phyloP scores from a whole-genome alignment of 1,140 invertebrate species.

The Octopus bimaculoides region DNA sequence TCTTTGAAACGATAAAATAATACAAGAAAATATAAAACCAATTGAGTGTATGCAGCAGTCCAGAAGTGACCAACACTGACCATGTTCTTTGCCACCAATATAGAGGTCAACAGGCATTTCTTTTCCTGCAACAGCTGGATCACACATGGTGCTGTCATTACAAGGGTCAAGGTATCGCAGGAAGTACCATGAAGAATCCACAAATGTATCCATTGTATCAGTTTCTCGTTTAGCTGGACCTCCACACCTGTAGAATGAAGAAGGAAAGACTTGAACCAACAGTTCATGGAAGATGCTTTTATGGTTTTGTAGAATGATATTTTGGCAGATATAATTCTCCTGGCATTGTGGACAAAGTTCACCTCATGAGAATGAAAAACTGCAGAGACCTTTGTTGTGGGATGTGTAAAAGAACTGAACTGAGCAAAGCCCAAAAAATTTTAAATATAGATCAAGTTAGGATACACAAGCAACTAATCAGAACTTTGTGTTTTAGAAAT shows the following conservation, averaged over 20 bases:
- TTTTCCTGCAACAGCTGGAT: slow-evolving; percentile 62
- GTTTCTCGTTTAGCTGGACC: slow-evolving; percentile 76
- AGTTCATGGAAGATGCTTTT: not conserved
- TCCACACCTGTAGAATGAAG: slow-evolving; percentile 51
- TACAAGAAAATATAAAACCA: no score
- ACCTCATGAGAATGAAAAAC: no score
- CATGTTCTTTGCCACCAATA: slow-evolving; percentile 96
- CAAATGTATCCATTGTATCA: slow-evolving; percentile 99
- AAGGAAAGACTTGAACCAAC: not conserved
- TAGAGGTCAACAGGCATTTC: slow-evolving; percentile 92
- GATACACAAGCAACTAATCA: no score
- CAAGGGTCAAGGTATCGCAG: slow-evolving; percentile 84
- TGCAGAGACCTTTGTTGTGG: no score
- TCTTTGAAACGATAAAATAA: not conserved
- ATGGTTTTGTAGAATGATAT: no score
- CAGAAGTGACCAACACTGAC: slow-evolving; percentile 53
- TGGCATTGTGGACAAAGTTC: no score
- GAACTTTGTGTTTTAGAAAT: no score
- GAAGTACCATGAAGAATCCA: slow-evolving; percentile 99
- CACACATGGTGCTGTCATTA: slow-evolving; percentile 74
- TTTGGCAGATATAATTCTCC: no score
- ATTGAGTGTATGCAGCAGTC: not conserved
- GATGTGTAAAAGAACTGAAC: no score
- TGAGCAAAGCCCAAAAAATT: no score
- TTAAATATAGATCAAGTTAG: no score